Conservation (phyloP, 2,113 vertebrate genomes). For the human region GRCh38 chr14:88232001-88232500, state of each 20-base stretch:
- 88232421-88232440: neutral
- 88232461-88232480: conserved; percentile 13
- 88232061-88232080: neutral
- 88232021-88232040: neutral
- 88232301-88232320: neutral
- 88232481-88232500: neutral
- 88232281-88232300: neutral
- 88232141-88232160: neutral
- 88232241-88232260: neutral
- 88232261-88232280: neutral
- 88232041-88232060: neutral
- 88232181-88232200: neutral
- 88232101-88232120: neutral
- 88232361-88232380: neutral
- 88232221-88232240: neutral
- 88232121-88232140: neutral
- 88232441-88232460: neutral
- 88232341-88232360: neutral
- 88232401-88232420: neutral
- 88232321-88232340: neutral
- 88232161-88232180: neutral
- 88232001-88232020: neutral
- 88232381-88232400: neutral
- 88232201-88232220: neutral
- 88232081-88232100: neutral